These are phyloP conservation scores for Crossaster papposus DNA, from an alignment of 53 echinoderm and acorn worm species.

Conservation along the genomic window DNA sequence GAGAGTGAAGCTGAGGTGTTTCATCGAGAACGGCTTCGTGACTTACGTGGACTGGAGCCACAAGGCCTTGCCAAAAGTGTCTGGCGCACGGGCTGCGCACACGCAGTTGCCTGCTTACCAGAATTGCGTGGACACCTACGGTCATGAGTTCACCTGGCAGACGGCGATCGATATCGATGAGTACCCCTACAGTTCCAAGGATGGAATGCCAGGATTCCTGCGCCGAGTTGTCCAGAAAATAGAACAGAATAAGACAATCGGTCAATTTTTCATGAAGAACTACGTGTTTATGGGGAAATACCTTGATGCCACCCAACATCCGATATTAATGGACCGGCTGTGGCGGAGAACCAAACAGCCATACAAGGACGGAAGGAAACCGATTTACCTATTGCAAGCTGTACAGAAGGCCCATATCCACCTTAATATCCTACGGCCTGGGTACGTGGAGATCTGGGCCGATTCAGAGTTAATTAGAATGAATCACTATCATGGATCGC, in stretches of 20 bases:
- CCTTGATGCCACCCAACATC: not conserved
- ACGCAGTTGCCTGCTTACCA: not conserved
- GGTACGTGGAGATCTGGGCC: not conserved
- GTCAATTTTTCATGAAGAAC: constrained; percentile 6
- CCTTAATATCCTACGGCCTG: not conserved
- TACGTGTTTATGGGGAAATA: not conserved
- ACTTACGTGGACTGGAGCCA: constrained; percentile 1
- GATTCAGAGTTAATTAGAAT: not conserved
- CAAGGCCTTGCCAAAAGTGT: not conserved
- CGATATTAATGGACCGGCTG: not conserved
- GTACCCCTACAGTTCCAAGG: not conserved
- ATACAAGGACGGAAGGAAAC: not conserved
- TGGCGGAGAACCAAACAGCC: not conserved
- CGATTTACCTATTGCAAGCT: not conserved
- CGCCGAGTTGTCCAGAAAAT: not conserved
- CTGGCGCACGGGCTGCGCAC: not conserved
- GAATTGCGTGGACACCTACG: not conserved
- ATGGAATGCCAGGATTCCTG: not conserved
- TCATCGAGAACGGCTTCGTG: not conserved
- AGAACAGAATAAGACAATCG: not conserved
- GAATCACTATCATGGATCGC: not conserved
- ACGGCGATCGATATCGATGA: constrained; percentile 1
- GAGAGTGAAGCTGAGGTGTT: not conserved
- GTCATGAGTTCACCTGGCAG: not conserved
- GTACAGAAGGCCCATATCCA: not conserved